Percentiles rank a stretch among this genome's conserved stretches.
Evolutionary conservation across 1,140 invertebrate species (phyloP).

Genomic region (Globodera rostochiensis): DNA sequence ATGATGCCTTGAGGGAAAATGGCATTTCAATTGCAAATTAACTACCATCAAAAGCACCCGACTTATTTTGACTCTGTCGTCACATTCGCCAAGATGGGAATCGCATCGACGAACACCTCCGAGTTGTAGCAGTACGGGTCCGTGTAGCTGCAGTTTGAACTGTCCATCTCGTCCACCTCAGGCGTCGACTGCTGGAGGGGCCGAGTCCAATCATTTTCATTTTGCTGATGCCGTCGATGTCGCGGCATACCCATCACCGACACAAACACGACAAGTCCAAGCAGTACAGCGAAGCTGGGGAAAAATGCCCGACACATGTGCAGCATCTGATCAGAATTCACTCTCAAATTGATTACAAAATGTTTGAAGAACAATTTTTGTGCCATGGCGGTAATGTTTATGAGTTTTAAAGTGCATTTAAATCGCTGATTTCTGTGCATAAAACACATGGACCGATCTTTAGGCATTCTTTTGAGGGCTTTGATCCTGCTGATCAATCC

Average conservation of each 20-base stretch:
- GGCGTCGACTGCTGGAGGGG: no score
- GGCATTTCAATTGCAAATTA: no score
- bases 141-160: not conserved
- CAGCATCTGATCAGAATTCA: no score
- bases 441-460: no score
- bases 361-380: not conserved
- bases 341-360: no score
- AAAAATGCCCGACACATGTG: not conserved
- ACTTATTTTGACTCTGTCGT: not conserved
- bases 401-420: no score
- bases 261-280: not conserved
- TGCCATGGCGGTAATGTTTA: not conserved
- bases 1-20: no score
- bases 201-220: not conserved
- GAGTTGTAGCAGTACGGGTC: slow-evolving; percentile 3
- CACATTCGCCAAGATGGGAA: not conserved
- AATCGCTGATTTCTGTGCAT: no score
- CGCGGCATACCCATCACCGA: not conserved
- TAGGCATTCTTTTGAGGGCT: no score
- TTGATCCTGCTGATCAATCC: no score
- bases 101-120: not conserved
- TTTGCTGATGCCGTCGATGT: not conserved
- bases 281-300: not conserved
- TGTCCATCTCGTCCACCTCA: not conserved
- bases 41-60: no score